These are phyloP conservation scores for Limanda limanda DNA, from an alignment of 2,113 vertebrate genomes.

Conservation along the genomic window DNA sequence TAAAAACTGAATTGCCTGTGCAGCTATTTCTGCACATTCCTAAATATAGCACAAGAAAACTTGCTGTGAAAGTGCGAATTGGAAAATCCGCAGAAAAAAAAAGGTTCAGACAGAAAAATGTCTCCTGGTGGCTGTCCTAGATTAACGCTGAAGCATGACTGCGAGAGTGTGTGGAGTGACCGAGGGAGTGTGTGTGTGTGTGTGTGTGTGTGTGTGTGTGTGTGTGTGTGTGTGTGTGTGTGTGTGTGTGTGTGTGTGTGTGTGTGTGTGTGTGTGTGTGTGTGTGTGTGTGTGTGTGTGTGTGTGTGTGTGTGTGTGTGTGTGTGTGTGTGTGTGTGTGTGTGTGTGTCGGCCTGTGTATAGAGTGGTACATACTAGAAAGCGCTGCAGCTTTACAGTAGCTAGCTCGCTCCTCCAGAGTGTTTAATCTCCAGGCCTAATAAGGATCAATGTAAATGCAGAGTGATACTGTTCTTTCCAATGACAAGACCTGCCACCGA, in stretches of 20 bases:
- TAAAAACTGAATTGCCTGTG: conserved; percentile 4
- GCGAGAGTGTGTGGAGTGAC: conserved; percentile 20
- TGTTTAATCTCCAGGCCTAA: conserved; percentile 77
- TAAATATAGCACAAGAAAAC: conserved; percentile 32
- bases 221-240: conserved; percentile 13
- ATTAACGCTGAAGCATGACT: conserved; percentile 60
- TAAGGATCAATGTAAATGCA: conserved; percentile 82
- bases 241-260: conserved; percentile 10
- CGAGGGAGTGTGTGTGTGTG: not conserved
- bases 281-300: conserved; percentile 14
- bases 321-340: conserved; percentile 10
- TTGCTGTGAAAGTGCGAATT: conserved; percentile 24
- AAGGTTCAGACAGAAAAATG: conserved; percentile 37
- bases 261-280: conserved; percentile 12
- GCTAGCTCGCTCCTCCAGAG: conserved; percentile 52
- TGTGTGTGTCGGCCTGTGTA: conserved; percentile 14
- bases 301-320: conserved; percentile 9
- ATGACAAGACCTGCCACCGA: conserved; percentile 66
- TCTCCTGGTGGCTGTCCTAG: conserved; percentile 56
- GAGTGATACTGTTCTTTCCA: conserved; percentile 76
- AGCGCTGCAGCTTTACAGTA: conserved; percentile 34
- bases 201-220: conserved; percentile 11
- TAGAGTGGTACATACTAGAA: conserved; percentile 17
- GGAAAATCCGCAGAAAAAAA: conserved; percentile 4
- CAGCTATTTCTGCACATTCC: conserved; percentile 17